Evolutionary conservation across 2,888 invertebrate genomes (phyloP).

Genomic region (Dioctria linearis): DNA sequence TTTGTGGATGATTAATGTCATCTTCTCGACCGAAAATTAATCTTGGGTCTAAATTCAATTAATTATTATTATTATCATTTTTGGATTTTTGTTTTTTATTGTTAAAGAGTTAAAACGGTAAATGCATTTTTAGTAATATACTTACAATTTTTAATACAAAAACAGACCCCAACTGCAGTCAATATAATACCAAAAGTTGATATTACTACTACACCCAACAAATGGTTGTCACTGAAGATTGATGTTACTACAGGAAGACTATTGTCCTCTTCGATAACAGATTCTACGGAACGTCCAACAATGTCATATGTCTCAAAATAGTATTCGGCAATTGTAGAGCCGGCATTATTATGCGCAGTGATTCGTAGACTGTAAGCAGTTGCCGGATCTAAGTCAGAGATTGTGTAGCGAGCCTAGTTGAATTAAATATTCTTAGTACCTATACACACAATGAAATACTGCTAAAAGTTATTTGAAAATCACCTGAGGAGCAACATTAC

Average conservation of each 20-base stretch:
- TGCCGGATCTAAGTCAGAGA: conserved; percentile 73
- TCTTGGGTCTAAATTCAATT: conserved; percentile 63
- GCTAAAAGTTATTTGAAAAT: conserved; percentile 60
- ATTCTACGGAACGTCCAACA: conserved; percentile 69
- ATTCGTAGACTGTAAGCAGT: conserved; percentile 73
- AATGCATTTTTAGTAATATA: conserved; percentile 52
- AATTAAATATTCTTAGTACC: conserved; percentile 18
- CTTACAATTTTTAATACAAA: conserved; percentile 74
- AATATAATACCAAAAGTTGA: conserved; percentile 72
- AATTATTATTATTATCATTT: not conserved
- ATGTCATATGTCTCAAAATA: conserved; percentile 75
- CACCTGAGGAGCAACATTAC: conserved; percentile 71
- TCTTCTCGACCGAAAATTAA: conserved; percentile 64
- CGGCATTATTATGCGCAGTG: conserved; percentile 77
- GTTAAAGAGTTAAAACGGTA: too few relatives aligned
- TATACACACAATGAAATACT: conserved; percentile 27
- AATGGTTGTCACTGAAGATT: conserved; percentile 66
- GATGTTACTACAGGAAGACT: conserved; percentile 64
- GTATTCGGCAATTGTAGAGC: conserved; percentile 75
- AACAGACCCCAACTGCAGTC: conserved; percentile 73
- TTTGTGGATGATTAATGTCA: conserved; percentile 64
- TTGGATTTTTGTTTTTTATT: too few relatives aligned
- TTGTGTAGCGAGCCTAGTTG: conserved; percentile 69
- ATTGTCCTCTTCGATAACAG: conserved; percentile 61
- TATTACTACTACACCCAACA: conserved; percentile 67